Base-by-base conservation (phyloP, 2,888 invertebrate species). In the Nemoura dubitans region DNA sequence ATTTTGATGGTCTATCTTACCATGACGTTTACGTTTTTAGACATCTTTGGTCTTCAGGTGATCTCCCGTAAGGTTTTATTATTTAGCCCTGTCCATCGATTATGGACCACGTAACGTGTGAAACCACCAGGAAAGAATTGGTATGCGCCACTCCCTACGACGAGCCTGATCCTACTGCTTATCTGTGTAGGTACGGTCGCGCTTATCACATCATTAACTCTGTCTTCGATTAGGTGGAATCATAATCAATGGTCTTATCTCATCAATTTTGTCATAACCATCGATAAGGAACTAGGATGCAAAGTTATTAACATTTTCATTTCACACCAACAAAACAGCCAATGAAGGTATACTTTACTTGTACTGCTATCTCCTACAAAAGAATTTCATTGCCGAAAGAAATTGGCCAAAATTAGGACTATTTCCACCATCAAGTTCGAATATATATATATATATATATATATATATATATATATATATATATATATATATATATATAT, bases 1-100 rank as follows among this genome's bases (percentile, higher is more conserved):
- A n/a, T n/a, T n/a, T n/a, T n/a, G n/a, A n/a, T n/a, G n/a, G 83
- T 87, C 3, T 27, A 2, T 27, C 81, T 81, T 30, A 81, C 81
- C 81, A 81, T 28, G n/a, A 81, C 30, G 28, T 28, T 30, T 6
- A 81, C 30, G 30, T 81, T 81, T 28, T 81, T 81, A 6, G 81
- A 81, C 81, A 81, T 81, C 0, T 81, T 30, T 59, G 1, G 14
- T 3, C 59, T 21, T 21, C 59, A 59, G n/a, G n/a, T 14, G 21
- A 59, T 59, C 14, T 59, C 59, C 3, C 59, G 2, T 10, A 6
- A 36, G 36, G 59, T 59, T 59, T 21, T 21, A 59, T 14, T 21
- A 21, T 59, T 59, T 36, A n/a, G n/a, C n/a, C n/a, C 36, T 10
- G 36, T 36, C 3, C 59, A 21, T 59, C 21, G 10, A 59, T 21